phyloP scores from a whole-genome alignment of 2,888 invertebrate species.

The Sinohyriopsis cumingii region DNA sequence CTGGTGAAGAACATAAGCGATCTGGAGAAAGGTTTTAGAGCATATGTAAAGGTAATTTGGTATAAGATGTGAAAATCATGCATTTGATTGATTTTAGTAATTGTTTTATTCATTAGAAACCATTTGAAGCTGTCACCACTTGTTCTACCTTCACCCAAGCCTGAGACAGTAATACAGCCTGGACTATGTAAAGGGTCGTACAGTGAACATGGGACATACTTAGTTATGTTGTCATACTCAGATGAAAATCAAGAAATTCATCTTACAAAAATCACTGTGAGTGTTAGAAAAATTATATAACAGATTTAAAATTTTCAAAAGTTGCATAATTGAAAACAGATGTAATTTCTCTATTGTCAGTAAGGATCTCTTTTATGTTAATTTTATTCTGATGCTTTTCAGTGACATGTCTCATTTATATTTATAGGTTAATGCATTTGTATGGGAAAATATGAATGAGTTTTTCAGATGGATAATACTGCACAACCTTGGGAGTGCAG shows the following conservation, averaged over 20 bases:
- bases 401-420: no score
- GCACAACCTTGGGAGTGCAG: no score
- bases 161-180: conserved; percentile 25
- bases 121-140: conserved; percentile 18
- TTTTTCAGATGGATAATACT: no score
- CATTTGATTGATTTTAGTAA: background rate
- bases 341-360: no score
- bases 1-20: no score
- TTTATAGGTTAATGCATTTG: no score
- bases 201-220: conserved; percentile 59
- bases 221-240: conserved; percentile 49
- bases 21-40: no score
- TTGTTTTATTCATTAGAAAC: conserved; percentile 15
- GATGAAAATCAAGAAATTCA: conserved; percentile 29
- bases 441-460: no score
- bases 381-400: no score
- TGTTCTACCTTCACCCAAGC: conserved; percentile 3
- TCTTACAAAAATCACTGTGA: conserved; percentile 56
- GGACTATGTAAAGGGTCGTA: conserved; percentile 64
- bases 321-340: background rate
- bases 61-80: no score
- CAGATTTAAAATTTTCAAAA: background rate
- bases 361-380: no score
- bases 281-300: conserved; percentile 1
- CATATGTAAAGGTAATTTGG: no score